Evolutionary conservation across 2,797 vertebrate species (phyloP).

Genomic region (Semotilus atromaculatus): DNA sequence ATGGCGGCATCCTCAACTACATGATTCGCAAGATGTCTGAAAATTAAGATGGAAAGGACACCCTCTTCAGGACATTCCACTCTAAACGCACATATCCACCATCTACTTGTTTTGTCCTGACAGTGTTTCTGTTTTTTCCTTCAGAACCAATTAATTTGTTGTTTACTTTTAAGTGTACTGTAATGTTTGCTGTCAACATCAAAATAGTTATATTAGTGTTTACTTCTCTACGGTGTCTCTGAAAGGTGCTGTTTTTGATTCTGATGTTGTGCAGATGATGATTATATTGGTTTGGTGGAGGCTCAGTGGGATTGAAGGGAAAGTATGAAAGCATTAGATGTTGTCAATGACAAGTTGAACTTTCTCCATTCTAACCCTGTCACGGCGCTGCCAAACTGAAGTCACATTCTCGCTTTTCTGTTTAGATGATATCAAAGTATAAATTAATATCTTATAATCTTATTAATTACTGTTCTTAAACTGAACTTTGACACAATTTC

Average conservation of each 20-base stretch:
- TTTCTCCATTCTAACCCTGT: conserved; percentile 20
- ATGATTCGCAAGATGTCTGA: conserved; percentile 95
- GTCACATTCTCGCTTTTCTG: background rate
- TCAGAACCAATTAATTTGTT: background rate
- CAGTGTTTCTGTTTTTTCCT: background rate
- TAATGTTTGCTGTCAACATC: background rate
- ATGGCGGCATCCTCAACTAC: conserved; percentile 97
- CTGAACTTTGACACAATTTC: background rate
- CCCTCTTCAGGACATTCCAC: background rate
- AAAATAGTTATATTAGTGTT: background rate
- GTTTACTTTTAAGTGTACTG: background rate
- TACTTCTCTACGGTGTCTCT: background rate
- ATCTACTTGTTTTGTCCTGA: background rate
- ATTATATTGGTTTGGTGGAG: background rate
- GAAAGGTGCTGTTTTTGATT: background rate
- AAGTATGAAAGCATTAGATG: background rate
- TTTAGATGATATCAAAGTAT: conserved; percentile 17
- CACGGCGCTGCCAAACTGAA: conserved; percentile 29
- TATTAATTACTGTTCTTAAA: conserved; percentile 10
- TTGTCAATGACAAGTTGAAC: background rate
- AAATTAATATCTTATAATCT: background rate
- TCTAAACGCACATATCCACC: conserved; percentile 8
- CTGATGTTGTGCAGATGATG: background rate
- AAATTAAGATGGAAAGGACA: conserved; percentile 59
- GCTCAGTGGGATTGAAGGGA: background rate